phyloP scores from a whole-genome alignment of 1,140 invertebrate genomes.

The Phortica variegata region DNA sequence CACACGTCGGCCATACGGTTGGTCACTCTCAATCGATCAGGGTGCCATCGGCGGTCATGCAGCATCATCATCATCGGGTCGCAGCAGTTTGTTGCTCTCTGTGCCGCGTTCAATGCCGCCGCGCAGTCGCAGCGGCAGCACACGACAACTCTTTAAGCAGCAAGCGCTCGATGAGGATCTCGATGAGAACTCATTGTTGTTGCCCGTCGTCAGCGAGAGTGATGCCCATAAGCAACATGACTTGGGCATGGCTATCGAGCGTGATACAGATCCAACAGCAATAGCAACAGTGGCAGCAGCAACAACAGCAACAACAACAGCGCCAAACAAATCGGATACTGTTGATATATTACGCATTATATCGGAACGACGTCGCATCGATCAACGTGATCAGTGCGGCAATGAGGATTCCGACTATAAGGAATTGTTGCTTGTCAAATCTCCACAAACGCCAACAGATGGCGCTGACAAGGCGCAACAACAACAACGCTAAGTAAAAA shows the following conservation, averaged over 20 bases:
- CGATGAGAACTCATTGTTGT: conserved; percentile 48
- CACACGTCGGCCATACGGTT: conserved; percentile 8
- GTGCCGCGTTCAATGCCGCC: conserved; percentile 54
- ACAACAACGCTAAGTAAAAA: conserved; percentile 13
- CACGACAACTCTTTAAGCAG: conserved; percentile 56
- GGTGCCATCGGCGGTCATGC: neutral
- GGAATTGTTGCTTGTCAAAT: conserved; percentile 49
- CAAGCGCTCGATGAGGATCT: conserved; percentile 56
- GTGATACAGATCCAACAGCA: conserved; percentile 8
- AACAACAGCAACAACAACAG: conserved; percentile 4
- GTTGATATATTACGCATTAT: conserved; percentile 54
- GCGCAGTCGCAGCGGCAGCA: conserved; percentile 54
- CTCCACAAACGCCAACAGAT: conserved; percentile 50
- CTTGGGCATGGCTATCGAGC: conserved; percentile 8
- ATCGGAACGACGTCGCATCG: conserved; percentile 51
- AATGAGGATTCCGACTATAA: conserved; percentile 53
- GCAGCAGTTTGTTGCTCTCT: conserved; percentile 42
- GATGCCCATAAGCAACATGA: neutral
- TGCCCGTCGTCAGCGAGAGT: conserved; percentile 20
- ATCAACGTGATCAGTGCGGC: conserved; percentile 44
- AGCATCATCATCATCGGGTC: no score
- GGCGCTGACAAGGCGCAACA: neutral
- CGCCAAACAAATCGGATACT: conserved; percentile 42
- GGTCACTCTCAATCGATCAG: conserved; percentile 23
- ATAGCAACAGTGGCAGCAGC: neutral